These are phyloP conservation scores for Parthenolecanium corni DNA, from an alignment of 2,888 invertebrate species.

Conservation along the genomic window DNA sequence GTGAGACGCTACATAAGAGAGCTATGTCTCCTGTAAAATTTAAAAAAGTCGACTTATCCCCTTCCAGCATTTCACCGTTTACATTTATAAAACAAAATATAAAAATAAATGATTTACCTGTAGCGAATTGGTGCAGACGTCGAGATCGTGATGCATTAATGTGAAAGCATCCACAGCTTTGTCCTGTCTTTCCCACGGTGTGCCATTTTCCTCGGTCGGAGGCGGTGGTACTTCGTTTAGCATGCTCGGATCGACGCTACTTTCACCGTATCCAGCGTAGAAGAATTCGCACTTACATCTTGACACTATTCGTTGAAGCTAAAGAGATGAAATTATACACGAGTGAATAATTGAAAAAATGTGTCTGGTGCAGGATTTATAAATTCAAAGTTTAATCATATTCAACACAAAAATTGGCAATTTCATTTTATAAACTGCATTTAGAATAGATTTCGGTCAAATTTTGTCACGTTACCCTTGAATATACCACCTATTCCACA, in stretches of 20 bases:
- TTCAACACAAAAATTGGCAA: no score
- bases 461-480: no score
- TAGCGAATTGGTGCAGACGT: slow-evolving; percentile 91
- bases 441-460: no score
- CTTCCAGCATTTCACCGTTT: no score
- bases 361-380: not conserved
- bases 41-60: no score
- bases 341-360: not conserved
- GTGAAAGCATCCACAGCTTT: slow-evolving; percentile 94
- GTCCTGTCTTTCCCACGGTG: slow-evolving; percentile 67
- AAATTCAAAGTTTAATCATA: no score
- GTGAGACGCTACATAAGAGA: no score
- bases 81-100: no score
- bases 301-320: slow-evolving; percentile 84
- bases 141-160: slow-evolving; percentile 94
- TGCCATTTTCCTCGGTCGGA: slow-evolving; percentile 50
- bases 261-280: slow-evolving; percentile 87
- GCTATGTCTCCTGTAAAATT: no score
- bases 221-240: slow-evolving; percentile 57
- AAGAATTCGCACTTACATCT: slow-evolving; percentile 89
- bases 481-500: no score
- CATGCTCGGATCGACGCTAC: slow-evolving; percentile 52
- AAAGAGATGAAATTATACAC: slow-evolving; percentile 35
- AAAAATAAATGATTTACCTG: slow-evolving; percentile 44
- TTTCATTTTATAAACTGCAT: no score